Conservation (phyloP, 2,797 vertebrate species). For the Capromys pilorides region DNA sequence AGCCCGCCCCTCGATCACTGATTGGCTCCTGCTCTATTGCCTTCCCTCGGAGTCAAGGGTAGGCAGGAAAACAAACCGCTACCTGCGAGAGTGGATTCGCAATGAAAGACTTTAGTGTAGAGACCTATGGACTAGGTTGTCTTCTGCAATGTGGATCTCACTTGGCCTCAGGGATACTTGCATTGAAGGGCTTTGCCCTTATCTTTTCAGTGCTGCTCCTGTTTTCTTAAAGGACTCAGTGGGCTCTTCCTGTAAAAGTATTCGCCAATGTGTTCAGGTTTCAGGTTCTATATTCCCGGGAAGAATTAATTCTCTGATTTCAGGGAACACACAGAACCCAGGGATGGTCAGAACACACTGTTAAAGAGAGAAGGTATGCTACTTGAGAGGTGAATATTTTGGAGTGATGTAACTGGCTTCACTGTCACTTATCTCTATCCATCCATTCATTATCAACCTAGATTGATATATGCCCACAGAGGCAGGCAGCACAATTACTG, state of each 20-base stretch:
- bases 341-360: not conserved
- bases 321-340: not conserved
- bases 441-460: not conserved
- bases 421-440: not conserved
- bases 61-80: not conserved
- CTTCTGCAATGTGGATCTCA: not conserved
- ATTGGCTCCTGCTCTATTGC: not conserved
- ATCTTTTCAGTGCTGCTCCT: not conserved
- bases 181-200: not conserved
- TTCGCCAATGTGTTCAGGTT: not conserved
- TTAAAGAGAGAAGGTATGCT: not conserved
- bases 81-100: not conserved
- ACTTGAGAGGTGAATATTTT: not conserved
- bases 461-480: not conserved
- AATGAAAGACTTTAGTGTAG: not conserved
- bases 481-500: not conserved
- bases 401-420: not conserved
- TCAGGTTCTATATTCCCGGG: not conserved
- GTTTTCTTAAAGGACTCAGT: not conserved
- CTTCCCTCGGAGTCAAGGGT: not conserved
- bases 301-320: not conserved
- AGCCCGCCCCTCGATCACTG: not conserved
- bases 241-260: not conserved
- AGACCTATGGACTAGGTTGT: not conserved
- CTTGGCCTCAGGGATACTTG: not conserved